Percentiles rank a stretch among this genome's conserved stretches.
These are phyloP conservation scores for Anadara kagoshimensis DNA, from an alignment of 1,140 invertebrate species.

Conservation along the genomic window DNA sequence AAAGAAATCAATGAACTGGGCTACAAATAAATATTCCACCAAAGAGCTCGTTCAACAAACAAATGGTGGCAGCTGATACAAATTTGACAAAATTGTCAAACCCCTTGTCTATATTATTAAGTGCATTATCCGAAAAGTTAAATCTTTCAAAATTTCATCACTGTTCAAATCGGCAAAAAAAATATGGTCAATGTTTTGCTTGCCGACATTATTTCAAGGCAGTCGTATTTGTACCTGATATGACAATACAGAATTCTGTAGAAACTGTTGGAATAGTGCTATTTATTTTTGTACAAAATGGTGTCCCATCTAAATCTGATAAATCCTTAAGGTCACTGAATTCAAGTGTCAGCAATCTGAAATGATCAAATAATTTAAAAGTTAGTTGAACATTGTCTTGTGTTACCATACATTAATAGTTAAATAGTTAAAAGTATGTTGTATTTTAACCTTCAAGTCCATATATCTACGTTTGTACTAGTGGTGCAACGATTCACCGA, in stretches of 20 bases:
- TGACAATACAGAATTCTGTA: slow-evolving; percentile 21
- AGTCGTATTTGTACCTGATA: slow-evolving; percentile 33
- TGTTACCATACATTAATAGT: no score
- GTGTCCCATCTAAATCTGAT: slow-evolving; percentile 12
- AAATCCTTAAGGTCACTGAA: neutral
- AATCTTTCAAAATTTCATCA: slow-evolving; percentile 40
- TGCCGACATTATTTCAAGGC: slow-evolving; percentile 41
- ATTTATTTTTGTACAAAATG: slow-evolving; percentile 3
- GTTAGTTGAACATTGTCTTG: no score
- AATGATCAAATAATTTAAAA: neutral
- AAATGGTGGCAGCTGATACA: slow-evolving; percentile 27
- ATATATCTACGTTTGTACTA: slow-evolving; percentile 35
- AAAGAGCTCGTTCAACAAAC: slow-evolving; percentile 20
- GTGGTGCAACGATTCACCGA: slow-evolving; percentile 27
- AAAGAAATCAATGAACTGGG: slow-evolving; percentile 34
- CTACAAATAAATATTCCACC: slow-evolving; percentile 41
- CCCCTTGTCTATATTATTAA: slow-evolving; percentile 45
- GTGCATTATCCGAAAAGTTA: slow-evolving; percentile 44
- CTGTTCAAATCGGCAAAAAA: slow-evolving; percentile 45
- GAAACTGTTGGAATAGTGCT: neutral
- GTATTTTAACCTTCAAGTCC: slow-evolving; percentile 35
- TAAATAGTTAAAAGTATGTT: no score
- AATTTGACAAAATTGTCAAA: slow-evolving; percentile 39
- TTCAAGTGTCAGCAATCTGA: slow-evolving; percentile 5
- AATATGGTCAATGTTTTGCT: slow-evolving; percentile 44